Conservation (phyloP, 2,113 vertebrate genomes). For the Nothobranchius furzeri region DNA sequence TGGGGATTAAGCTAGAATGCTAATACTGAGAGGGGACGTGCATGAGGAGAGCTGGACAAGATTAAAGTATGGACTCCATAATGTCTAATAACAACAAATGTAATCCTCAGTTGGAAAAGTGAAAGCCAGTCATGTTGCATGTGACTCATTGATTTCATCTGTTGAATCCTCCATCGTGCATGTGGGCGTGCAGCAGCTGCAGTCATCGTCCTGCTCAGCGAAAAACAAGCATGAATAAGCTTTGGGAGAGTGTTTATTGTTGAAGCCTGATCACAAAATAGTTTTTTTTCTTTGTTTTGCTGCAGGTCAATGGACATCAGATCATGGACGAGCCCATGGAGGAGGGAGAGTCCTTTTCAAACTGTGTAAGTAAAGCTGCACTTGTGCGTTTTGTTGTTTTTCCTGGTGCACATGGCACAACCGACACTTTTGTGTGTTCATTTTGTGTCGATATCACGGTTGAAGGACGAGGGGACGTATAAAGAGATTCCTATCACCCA, state of each 20-base stretch:
- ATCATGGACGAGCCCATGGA: slow-evolving; percentile 97
- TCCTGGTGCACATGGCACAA: neutral
- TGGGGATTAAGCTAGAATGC: slow-evolving; percentile 69
- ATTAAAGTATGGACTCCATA: slow-evolving; percentile 63
- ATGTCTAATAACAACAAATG: slow-evolving; percentile 67
- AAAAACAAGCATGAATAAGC: slow-evolving; percentile 48
- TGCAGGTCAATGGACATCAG: slow-evolving; percentile 93
- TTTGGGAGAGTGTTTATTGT: slow-evolving; percentile 44
- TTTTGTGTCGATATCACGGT: slow-evolving; percentile 20
- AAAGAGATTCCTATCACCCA: slow-evolving; percentile 97
- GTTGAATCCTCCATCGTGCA: slow-evolving; percentile 62
- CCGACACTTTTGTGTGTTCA: neutral
- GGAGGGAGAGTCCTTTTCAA: slow-evolving; percentile 89
- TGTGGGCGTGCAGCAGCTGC: slow-evolving; percentile 66
- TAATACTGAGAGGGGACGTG: slow-evolving; percentile 66
- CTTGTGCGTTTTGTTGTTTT: neutral
- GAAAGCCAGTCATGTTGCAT: slow-evolving; percentile 42
- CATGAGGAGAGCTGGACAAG: slow-evolving; percentile 54
- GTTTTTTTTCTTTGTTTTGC: slow-evolving; percentile 42
- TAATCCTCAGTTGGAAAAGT: slow-evolving; percentile 31
- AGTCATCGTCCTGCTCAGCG: slow-evolving; percentile 45
- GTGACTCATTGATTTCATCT: slow-evolving; percentile 70
- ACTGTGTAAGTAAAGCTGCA: slow-evolving; percentile 84
- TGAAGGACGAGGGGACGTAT: slow-evolving; percentile 89
- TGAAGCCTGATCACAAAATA: slow-evolving; percentile 18